These are phyloP conservation scores for Hypocryptadius cinnamomeus DNA, from an alignment of 2,113 vertebrate genomes.

Conservation along the genomic window DNA sequence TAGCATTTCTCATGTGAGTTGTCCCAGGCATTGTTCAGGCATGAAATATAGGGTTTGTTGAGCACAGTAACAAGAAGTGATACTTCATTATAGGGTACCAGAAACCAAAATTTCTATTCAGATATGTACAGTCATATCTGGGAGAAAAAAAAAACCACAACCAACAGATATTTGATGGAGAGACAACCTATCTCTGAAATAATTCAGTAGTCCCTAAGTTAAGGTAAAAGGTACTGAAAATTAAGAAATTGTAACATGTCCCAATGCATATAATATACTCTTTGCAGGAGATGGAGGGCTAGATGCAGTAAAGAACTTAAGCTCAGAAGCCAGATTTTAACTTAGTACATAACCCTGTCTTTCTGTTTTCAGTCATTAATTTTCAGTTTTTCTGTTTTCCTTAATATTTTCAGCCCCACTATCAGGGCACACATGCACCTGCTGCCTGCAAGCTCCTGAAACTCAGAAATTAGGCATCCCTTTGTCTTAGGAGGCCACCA, in stretches of 20 bases:
- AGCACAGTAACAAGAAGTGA: not conserved
- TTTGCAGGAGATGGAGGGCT: not conserved
- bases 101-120: not conserved
- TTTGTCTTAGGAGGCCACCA: not conserved
- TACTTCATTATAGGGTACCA: not conserved
- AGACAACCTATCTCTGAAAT: not conserved
- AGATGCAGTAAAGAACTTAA: not conserved
- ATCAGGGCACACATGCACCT: fast-evolving
- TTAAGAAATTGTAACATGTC: not conserved
- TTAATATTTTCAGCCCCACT: not conserved
- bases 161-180: not conserved
- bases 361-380: too few relatives aligned
- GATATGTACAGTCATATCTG: not conserved
- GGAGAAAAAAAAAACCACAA: not conserved
- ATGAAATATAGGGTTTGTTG: constrained; percentile 8
- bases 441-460: not conserved
- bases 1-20: not conserved
- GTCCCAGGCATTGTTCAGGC: not conserved
- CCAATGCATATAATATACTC: not conserved
- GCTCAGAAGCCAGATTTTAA: not conserved
- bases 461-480: not conserved
- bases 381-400: too few relatives aligned
- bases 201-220: not conserved
- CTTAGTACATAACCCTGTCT: not conserved
- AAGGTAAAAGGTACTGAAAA: not conserved